Conservation (phyloP, 2,888 invertebrate species). For the Epirrhoe tristata region DNA sequence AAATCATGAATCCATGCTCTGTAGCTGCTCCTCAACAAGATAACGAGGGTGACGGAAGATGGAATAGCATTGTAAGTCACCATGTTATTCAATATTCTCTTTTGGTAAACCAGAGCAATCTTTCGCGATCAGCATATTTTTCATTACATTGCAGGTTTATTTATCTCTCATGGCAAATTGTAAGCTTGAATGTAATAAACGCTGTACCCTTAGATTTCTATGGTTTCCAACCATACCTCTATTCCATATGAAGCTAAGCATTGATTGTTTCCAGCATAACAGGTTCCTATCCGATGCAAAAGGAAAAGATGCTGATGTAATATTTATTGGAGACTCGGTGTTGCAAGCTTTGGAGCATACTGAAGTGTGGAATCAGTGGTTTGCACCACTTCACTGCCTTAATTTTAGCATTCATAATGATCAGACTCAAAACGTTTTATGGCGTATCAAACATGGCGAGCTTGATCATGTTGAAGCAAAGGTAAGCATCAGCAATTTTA, state of each 20-base stretch:
- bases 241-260: not conserved
- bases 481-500: slow-evolving; percentile 73
- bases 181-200: not conserved
- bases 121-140: not conserved
- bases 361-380: slow-evolving; percentile 95
- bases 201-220: not conserved
- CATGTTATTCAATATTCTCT: not conserved
- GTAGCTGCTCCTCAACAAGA: slow-evolving; percentile 90
- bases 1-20: slow-evolving; percentile 89
- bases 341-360: slow-evolving; percentile 93
- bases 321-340: slow-evolving; percentile 96
- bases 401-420: slow-evolving; percentile 96
- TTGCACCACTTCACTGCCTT: slow-evolving; percentile 95
- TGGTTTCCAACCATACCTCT: not conserved
- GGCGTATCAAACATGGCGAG: slow-evolving; percentile 96
- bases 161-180: not conserved
- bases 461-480: slow-evolving; percentile 95
- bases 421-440: slow-evolving; percentile 94
- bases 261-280: slow-evolving; percentile 88
- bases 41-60: slow-evolving; percentile 93
- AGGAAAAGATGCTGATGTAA: slow-evolving; percentile 96
- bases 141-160: not conserved
- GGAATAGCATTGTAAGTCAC: slow-evolving; percentile 89
- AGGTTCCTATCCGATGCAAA: slow-evolving; percentile 93
- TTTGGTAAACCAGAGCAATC: not conserved